Evolutionary conservation across 2,888 invertebrate genomes (phyloP), one percentile per base, ranked within the genome.

Genomic region (Parnassius glacialis): DNA sequence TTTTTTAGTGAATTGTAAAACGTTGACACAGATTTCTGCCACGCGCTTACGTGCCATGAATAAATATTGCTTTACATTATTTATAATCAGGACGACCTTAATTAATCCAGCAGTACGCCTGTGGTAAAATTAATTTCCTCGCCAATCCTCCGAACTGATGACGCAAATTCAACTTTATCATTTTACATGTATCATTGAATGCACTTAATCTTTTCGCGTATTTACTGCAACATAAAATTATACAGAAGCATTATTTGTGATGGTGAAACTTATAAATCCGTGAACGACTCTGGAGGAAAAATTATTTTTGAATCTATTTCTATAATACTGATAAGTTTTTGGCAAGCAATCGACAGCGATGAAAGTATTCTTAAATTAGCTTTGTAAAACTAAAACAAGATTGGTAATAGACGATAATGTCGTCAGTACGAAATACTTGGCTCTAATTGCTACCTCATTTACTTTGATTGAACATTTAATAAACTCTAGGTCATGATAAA

Each of bases 131-230:
- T 59, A 44, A 55, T 51, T 55, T 55, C 34, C 34, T 34, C 45
- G 59, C 42, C 41, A 59, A 62, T 45, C 20, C 52, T 16, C 10
- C 43, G 25, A 54, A 13, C n/a, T 43, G 13, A 45, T 62, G 62
- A 62, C 59, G 58, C 55, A 62, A 62, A 58, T 62, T 45, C 45
- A 62, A 43, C 34, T 53, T 62, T 59, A 62, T 59, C 55, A 20
- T 10, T 34, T 7, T 55, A n/a, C 10, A 55, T n/a, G 47, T 41
- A 55, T 55, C 50, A 59, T 20, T 11, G 45, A 62, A 57, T 52
- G 42, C 50, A 51, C 16, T 50, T 34, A 41, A 52, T 13, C 11
- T 56, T 56, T 34, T 55, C 55, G 5, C 13, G 44, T 56, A 16
- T 44, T 47, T 10, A 56, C 9, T 45, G 25, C 25, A 25, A 44